Evolutionary conservation across 2,113 vertebrate species (phyloP).

Genomic region (Sceloporus undulatus): DNA sequence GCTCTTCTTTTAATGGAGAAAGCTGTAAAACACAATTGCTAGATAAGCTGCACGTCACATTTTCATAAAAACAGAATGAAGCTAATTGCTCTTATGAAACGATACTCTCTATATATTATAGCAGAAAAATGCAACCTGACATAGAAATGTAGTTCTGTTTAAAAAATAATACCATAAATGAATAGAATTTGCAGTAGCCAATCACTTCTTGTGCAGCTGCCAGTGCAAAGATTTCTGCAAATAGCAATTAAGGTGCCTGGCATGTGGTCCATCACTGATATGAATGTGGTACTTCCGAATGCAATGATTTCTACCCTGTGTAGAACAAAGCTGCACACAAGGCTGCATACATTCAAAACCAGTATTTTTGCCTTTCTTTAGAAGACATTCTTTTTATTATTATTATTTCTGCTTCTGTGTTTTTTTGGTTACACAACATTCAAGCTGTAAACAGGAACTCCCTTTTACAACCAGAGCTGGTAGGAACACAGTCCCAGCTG

Average conservation of each 20-base stretch:
- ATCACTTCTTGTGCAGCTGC: background rate
- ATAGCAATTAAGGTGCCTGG: background rate
- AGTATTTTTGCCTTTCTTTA: background rate
- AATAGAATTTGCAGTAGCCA: background rate
- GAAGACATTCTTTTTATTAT: background rate
- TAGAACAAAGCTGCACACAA: constrained; percentile 4
- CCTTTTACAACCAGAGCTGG: background rate
- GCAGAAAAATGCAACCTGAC: background rate
- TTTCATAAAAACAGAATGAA: background rate
- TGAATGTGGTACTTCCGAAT: background rate
- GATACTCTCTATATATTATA: background rate
- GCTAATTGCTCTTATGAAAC: background rate
- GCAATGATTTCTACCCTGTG: background rate
- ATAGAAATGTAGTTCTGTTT: background rate
- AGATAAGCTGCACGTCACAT: background rate
- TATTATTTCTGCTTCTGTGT: background rate
- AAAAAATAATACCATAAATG: background rate
- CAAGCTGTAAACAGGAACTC: background rate
- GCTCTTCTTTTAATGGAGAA: background rate
- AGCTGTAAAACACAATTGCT: constrained; percentile 17
- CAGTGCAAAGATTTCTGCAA: constrained; percentile 6
- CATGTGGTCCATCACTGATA: constrained; percentile 7
- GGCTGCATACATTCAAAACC: constrained; percentile 6
- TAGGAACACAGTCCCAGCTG: background rate
- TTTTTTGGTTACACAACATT: background rate